phyloP scores from a whole-genome alignment of 2,113 vertebrate genomes.

The Leptodactylus fuscus region DNA sequence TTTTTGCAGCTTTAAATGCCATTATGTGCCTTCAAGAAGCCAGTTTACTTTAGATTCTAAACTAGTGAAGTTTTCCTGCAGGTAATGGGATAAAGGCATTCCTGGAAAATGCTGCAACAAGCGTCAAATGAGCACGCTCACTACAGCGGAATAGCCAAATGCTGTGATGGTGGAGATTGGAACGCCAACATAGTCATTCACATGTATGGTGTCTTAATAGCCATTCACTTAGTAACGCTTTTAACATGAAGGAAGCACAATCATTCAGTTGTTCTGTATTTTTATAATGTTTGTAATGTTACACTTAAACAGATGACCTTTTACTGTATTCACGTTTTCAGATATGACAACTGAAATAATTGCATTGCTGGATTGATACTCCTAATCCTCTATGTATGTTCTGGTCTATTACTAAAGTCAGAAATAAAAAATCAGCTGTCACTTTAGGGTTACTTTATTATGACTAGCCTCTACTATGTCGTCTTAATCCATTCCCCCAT shows the following conservation, averaged over 20 bases:
- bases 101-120: neutral
- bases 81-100: neutral
- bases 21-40: neutral
- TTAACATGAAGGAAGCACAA: too few species aligned
- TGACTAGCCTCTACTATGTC: too few species aligned
- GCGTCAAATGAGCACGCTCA: neutral
- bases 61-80: neutral
- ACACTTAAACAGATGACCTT: too few species aligned
- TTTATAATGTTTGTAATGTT: too few species aligned
- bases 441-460: too few species aligned
- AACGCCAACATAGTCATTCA: neutral
- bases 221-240: too few species aligned
- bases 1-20: neutral
- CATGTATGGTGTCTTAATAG: too few species aligned
- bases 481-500: too few species aligned
- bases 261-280: too few species aligned
- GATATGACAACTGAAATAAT: neutral
- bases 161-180: neutral
- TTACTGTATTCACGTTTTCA: neutral
- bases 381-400: neutral
- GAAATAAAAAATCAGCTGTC: too few species aligned
- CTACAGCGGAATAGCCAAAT: neutral
- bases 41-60: neutral
- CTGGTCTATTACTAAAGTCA: neutral
- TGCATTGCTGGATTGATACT: neutral